Evolutionary conservation across 2,113 vertebrate species (phyloP).

Genomic region (Antechinus stuartii): DNA sequence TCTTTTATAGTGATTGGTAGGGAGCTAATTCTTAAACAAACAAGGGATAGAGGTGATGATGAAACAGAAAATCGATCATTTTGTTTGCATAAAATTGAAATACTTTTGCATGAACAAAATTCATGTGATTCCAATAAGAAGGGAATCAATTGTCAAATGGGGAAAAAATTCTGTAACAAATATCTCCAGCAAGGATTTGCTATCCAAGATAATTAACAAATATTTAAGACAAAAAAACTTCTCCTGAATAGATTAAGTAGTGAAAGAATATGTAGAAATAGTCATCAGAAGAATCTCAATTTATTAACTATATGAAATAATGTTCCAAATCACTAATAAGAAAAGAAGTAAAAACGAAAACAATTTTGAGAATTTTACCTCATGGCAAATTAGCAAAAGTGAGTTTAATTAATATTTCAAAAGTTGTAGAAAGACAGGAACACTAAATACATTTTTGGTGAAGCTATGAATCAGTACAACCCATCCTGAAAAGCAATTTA

Average conservation of each 20-base stretch:
- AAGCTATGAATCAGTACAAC: not conserved
- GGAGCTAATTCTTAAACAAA: not conserved
- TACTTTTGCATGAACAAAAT: not conserved
- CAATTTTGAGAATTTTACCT: not conserved
- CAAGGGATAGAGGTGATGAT: not conserved
- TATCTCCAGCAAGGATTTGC: not conserved
- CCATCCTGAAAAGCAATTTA: not conserved
- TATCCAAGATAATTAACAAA: not conserved
- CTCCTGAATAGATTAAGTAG: not conserved
- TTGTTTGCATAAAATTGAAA: not conserved
- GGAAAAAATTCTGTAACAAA: not conserved
- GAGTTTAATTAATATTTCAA: not conserved
- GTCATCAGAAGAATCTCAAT: not conserved
- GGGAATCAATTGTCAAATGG: not conserved
- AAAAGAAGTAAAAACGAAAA: not conserved
- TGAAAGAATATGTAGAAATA: not conserved
- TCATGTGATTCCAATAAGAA: not conserved
- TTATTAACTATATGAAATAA: not conserved
- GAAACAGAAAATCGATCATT: not conserved
- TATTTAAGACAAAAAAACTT: not conserved
- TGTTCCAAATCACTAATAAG: not conserved
- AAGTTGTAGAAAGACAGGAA: not conserved
- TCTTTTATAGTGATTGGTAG: not conserved
- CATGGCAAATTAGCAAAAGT: not conserved
- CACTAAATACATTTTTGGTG: not conserved